A percentile compares a stretch with the other conserved stretches of the same genome.
Evolutionary conservation across 2,888 invertebrate species (phyloP).

Genomic region (Drosophila fungiperda): DNA sequence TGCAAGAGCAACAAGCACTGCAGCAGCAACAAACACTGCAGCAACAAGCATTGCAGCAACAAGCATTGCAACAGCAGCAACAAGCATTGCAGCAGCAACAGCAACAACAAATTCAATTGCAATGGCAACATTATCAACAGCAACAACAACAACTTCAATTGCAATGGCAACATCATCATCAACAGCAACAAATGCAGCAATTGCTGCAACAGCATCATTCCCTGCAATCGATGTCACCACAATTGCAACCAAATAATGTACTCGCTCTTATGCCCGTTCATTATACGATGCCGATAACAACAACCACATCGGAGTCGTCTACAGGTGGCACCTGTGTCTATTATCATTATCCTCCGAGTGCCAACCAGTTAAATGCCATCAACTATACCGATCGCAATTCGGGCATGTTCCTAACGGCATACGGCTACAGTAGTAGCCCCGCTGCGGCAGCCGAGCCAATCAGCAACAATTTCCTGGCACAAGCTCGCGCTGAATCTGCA

Average conservation of each 20-base stretch:
- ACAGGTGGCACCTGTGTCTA: conserved; percentile 25
- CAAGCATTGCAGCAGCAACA: not conserved
- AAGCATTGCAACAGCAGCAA: not conserved
- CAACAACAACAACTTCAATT: not conserved
- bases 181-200: conserved; percentile 9
- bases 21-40: conserved; percentile 2
- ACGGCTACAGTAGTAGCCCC: not conserved
- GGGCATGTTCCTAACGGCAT: conserved; percentile 18
- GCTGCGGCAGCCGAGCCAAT: conserved; percentile 3
- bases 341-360: conserved; percentile 39
- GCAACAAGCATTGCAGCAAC: conserved; percentile 5
- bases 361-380: conserved; percentile 30
- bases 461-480: not conserved
- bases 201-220: conserved; percentile 7
- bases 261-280: conserved; percentile 4
- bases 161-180: conserved; percentile 4
- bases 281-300: conserved; percentile 1
- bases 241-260: conserved; percentile 21
- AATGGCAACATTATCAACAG: not conserved
- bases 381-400: conserved; percentile 38
- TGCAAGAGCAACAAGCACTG: conserved; percentile 2
- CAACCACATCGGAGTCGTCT: not conserved
- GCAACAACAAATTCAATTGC: not conserved
- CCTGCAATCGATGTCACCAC: conserved; percentile 6
- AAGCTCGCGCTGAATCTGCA: not conserved